These are phyloP conservation scores for Lepus timidus DNA, from an alignment of 2,113 vertebrate species.

Conservation along the genomic window DNA sequence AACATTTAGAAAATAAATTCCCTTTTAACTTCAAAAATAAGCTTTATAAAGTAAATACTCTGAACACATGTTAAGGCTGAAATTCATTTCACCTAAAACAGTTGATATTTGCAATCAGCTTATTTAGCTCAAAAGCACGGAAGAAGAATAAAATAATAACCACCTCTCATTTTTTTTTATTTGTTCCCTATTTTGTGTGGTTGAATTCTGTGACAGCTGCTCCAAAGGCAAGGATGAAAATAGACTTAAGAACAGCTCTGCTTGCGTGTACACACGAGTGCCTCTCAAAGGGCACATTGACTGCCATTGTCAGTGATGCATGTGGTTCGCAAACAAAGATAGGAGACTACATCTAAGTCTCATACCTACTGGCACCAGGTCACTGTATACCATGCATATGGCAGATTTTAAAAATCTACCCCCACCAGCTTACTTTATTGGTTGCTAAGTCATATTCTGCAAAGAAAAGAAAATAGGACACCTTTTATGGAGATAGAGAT, in stretches of 20 bases:
- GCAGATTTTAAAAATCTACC: background rate
- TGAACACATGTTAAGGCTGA: background rate
- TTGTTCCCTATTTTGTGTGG: background rate
- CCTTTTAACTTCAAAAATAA: background rate
- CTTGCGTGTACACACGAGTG: conserved; percentile 22
- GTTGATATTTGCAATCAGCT: background rate
- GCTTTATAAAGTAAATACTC: background rate
- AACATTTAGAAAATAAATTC: conserved; percentile 28
- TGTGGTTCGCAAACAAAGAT: conserved; percentile 47
- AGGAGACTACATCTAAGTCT: background rate
- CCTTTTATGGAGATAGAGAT: background rate
- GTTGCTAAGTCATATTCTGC: background rate
- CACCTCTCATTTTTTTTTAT: background rate
- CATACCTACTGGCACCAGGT: background rate
- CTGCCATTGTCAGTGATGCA: background rate
- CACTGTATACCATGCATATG: background rate
- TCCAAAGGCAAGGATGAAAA: conserved; percentile 43
- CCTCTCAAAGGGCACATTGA: conserved; percentile 53
- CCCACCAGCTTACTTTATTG: background rate
- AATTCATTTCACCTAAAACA: background rate
- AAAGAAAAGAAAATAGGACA: background rate
- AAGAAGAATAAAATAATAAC: conserved; percentile 40
- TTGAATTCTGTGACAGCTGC: conserved; percentile 52
- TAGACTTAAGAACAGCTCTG: conserved; percentile 19
- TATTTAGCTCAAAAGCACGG: background rate